Base-by-base conservation (phyloP, 1,140 invertebrate species). In the Drosophila mayri region DNA sequence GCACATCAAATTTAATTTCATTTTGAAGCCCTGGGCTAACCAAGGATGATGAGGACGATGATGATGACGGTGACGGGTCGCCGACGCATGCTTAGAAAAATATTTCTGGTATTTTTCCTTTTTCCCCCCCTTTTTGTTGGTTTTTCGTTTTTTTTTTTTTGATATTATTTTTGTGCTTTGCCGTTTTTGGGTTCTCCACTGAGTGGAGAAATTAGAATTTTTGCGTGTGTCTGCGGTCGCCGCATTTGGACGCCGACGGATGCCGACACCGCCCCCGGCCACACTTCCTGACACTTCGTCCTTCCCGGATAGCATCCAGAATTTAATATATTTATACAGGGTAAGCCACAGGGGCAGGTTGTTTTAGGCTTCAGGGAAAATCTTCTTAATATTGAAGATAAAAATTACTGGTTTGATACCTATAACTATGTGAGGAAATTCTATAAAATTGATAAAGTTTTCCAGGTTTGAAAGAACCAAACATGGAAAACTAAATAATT, bases 1-100 rank as follows among this genome's bases (percentile, higher is more conserved):
- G 50, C 86, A 81, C 78, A 88, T 84, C 83, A 91, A 91, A 91
- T 91, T 84, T 91, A 91, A 91, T 91, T 91, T 91, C 72, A 74
- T 91, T 91, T 84, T 64, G 82, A 80, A 84, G 88, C 88, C 88
- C 81, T 76, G 81, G 88, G 88, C 88, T 81, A 85, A 90, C 77
- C 85, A 79, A 82, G 80, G 80, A 79, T 63, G 75, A 78, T 62
- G 74, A 55, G 41, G 28, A 49, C 28, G 47, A 61, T 55, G 71
- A 62, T 8, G 46, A 28, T 62, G 68, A 65, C 40, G 72, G 40
- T 75, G 66, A 77, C 28, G 75, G 75, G 74, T 63, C 52, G 67
- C 60, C 58, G 68, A 80, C 74, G 80, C 81, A 75, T 75, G 85
- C 78, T 90, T 90, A 85, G 85, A 90, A 90, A 90, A 90, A 90